Evolutionary conservation across 53 echinoderm and acorn worm species (phyloP).

Genomic region (Echinarachnius parma): DNA sequence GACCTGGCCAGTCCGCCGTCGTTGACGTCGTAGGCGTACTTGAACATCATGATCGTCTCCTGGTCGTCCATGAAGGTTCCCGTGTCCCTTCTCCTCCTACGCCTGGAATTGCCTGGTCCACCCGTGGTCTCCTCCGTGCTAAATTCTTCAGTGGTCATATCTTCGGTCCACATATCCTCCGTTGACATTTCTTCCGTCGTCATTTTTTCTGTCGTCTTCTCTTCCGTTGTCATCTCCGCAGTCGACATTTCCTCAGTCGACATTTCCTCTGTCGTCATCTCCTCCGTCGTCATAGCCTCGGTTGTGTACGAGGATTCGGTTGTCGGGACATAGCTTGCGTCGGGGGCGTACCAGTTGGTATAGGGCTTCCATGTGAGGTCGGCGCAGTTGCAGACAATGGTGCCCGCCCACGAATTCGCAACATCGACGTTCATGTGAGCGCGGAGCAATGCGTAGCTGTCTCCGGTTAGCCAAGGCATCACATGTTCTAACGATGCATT

Average conservation of each 20-base stretch:
- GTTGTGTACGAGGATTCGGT: neutral
- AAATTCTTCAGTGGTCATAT: neutral
- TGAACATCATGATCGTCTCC: constrained; percentile 9
- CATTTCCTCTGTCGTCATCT: no score
- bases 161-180: no score
- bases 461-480: constrained; percentile 67
- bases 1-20: no score
- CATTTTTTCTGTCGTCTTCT: no score
- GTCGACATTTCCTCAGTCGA: no score
- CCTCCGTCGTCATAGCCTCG: neutral
- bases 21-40: neutral
- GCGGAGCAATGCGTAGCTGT: constrained; percentile 36
- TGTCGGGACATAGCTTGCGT: neutral
- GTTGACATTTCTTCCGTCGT: no score
- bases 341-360: constrained; percentile 21
- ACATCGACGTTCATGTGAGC: constrained; percentile 27
- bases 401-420: constrained; percentile 42
- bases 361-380: constrained; percentile 56
- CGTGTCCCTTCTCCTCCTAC: constrained; percentile 1
- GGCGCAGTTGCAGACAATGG: constrained; percentile 59
- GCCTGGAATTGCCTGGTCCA: neutral
- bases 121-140: neutral
- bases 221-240: neutral
- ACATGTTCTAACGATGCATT: constrained; percentile 52
- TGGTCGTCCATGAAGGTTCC: neutral